phyloP scores from a whole-genome alignment of 2,797 vertebrate species.

The Halcyon smyrnensis region DNA sequence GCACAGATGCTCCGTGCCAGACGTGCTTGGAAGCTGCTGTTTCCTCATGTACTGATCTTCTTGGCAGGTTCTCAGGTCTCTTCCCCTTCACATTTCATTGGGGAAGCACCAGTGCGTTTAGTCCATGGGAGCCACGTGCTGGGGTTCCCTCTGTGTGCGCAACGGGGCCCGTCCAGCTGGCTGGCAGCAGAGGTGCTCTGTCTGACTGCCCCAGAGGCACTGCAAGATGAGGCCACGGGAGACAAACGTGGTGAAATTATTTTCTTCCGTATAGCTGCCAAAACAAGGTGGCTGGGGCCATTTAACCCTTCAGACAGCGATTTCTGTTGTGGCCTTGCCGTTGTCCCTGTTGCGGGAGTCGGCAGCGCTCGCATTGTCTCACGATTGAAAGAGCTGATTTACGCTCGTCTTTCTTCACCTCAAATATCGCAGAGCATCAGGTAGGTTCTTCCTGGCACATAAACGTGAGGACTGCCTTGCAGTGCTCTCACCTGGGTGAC shows the following conservation, averaged over 20 bases:
- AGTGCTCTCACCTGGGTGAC: fast-evolving
- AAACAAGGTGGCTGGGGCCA: not conserved
- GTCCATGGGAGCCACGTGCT: fast-evolving
- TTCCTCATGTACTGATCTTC: fast-evolving
- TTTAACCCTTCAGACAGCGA: not conserved
- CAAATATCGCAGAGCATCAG: fast-evolving
- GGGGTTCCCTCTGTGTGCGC: not conserved
- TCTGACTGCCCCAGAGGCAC: not conserved
- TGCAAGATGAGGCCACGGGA: not conserved
- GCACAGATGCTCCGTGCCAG: fast-evolving
- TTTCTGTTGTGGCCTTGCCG: not conserved
- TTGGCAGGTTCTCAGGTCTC: not conserved
- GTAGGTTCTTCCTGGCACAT: not conserved
- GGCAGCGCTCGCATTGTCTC: fast-evolving
- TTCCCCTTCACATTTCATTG: fast-evolving
- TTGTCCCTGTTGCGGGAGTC: not conserved
- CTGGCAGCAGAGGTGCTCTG: fast-evolving
- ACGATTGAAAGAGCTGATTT: not conserved
- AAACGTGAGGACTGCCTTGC: not conserved
- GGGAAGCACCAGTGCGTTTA: fast-evolving
- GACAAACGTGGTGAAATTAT: fast-evolving
- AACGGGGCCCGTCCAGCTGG: not conserved
- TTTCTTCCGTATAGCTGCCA: not conserved
- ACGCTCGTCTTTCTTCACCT: fast-evolving
- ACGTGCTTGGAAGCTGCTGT: fast-evolving